These are phyloP conservation scores for Vanessa cardui DNA, from an alignment of 2,888 invertebrate genomes.

Conservation along the genomic window DNA sequence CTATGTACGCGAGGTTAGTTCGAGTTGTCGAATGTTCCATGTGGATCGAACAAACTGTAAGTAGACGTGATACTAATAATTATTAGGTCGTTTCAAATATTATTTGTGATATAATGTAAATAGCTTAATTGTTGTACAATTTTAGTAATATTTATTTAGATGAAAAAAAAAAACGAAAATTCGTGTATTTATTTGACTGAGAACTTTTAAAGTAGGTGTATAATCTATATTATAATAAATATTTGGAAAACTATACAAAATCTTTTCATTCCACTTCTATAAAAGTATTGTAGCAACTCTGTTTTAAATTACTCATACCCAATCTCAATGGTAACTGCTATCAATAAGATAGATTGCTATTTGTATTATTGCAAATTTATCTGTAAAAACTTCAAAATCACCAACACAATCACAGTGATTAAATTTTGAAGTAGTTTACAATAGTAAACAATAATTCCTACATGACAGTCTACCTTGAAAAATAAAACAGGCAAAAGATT, in stretches of 20 bases:
- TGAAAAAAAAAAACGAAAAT: conserved; percentile 49
- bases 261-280: conserved; percentile 54
- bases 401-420: too few species aligned
- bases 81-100: conserved; percentile 68
- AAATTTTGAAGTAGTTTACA: too few species aligned
- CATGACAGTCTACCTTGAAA: too few species aligned
- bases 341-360: too few species aligned
- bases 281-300: not conserved
- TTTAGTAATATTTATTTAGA: conserved; percentile 82
- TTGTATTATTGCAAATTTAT: too few species aligned
- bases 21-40: conserved; percentile 56
- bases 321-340: too few species aligned
- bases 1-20: conserved; percentile 26
- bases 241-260: conserved; percentile 60
- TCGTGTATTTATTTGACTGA: conserved; percentile 83
- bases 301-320: too few species aligned
- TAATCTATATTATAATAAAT: conserved; percentile 73
- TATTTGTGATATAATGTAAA: conserved; percentile 82
- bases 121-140: conserved; percentile 81
- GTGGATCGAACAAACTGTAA: conserved; percentile 76
- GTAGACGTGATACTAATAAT: conserved; percentile 77
- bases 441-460: too few species aligned
- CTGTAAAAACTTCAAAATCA: too few species aligned
- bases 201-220: conserved; percentile 75
- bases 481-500: too few species aligned